Evolutionary conservation across 1,140 invertebrate species (phyloP), one percentile per base, ranked within the genome.

Genomic region (Lordiphosa mommai): DNA sequence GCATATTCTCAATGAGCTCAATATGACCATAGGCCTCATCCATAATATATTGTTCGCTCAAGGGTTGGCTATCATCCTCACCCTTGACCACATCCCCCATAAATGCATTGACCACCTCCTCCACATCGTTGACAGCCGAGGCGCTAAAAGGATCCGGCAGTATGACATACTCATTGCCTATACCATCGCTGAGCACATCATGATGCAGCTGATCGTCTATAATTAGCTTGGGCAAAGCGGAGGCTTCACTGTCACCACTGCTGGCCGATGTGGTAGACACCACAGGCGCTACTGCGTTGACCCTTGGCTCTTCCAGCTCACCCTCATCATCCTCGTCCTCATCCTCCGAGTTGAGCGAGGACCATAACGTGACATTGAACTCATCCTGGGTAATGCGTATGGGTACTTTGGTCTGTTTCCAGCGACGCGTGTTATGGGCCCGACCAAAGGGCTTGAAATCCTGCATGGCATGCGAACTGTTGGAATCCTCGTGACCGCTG

Each of bases 391-490:
- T 85, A 2, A 85, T 80, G 27, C 80, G 73, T 32, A 85, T 85
- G 51, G 79, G 79, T 13, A 85, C 79, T 56, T 85, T 85, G 16
- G 79, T 85, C 56, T 85, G 79, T 30, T 85, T 85, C 79, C 79
- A 85, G 29, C 79, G 79, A 43, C 61, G 85, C 79, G 1, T 66
- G 55, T 20, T 37, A 44, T 6, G 61, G 51, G 36, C 47, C 12
- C 61, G 49, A 0, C 72, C 72, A 30, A 84, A 82, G 8, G 74
- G 77, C 33, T 82, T 82, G 2, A 84, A 77, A n/a, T 84, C 77
- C 44, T 84, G 79, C 3, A 80, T 27, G 7, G 27, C 53, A 36
- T 57, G 66, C 7, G 63, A 77, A 12, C 77, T 84, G 16, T 84
- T 84, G 7, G 77, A 84, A 51, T 84, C 79, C 9, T 84, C 77